Conservation (phyloP, 2,113 vertebrate genomes). For the Microtus ochrogaster region DNA sequence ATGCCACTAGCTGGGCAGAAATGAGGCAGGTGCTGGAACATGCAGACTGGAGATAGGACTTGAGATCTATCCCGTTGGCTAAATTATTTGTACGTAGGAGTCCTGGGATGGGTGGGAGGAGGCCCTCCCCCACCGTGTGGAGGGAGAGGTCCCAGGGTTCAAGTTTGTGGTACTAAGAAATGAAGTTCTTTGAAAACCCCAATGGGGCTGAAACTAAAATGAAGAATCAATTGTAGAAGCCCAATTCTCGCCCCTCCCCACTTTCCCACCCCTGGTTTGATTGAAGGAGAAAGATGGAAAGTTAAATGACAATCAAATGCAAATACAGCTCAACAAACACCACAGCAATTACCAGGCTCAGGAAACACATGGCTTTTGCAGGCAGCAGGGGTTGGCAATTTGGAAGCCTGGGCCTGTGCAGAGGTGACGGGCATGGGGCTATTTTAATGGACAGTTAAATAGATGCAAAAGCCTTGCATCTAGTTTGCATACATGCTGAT, state of each 20-base stretch:
- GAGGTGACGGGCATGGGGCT: slow-evolving; percentile 72
- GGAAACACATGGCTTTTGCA: slow-evolving; percentile 76
- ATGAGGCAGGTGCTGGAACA: slow-evolving; percentile 77
- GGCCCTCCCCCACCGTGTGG: slow-evolving; percentile 2
- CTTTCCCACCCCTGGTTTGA: neutral
- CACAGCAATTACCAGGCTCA: slow-evolving; percentile 71
- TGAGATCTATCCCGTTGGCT: slow-evolving; percentile 11
- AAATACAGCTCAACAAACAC: slow-evolving; percentile 83
- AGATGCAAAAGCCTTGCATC: slow-evolving; percentile 61
- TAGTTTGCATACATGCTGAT: slow-evolving; percentile 71
- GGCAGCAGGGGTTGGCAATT: slow-evolving; percentile 74
- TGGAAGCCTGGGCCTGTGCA: slow-evolving; percentile 64
- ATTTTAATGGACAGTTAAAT: slow-evolving; percentile 77
- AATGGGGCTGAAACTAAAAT: slow-evolving; percentile 76
- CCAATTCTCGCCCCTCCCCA: slow-evolving; percentile 27
- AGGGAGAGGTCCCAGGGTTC: slow-evolving; percentile 65
- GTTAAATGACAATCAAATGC: slow-evolving; percentile 75
- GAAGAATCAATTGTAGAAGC: slow-evolving; percentile 80
- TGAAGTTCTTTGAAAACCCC: slow-evolving; percentile 72
- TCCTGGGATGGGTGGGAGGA: slow-evolving; percentile 35
- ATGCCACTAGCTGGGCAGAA: slow-evolving; percentile 82
- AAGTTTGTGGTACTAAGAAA: slow-evolving; percentile 82
- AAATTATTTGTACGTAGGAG: slow-evolving; percentile 35
- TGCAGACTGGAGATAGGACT: slow-evolving; percentile 27
- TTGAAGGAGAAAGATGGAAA: slow-evolving; percentile 57